Percentiles rank a stretch among this genome's conserved stretches.
phyloP scores from a whole-genome alignment of 1,140 invertebrate genomes.

The Apis laboriosa region DNA sequence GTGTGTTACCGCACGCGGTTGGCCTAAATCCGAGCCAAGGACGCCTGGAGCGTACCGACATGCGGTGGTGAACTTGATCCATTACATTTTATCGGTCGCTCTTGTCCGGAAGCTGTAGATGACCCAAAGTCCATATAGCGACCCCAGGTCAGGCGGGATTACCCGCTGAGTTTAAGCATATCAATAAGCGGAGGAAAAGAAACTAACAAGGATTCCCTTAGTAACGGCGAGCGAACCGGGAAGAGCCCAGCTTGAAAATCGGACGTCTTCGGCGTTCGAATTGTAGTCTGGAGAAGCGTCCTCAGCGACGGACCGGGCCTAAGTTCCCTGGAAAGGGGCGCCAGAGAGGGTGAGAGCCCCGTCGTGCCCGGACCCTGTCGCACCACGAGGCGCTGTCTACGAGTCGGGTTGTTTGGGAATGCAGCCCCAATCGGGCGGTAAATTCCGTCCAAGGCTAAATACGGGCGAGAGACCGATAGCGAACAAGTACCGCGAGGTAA shows the following conservation, averaged over 20 bases:
- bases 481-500: conserved; percentile 20
- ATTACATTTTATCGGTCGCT: too few relatives aligned
- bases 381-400: too few relatives aligned
- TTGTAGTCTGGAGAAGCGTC: neutral
- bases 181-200: conserved; percentile 95
- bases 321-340: conserved; percentile 82
- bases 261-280: neutral
- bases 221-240: conserved; percentile 93
- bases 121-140: too few relatives aligned
- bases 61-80: too few relatives aligned
- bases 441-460: conserved; percentile 7
- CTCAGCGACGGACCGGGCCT: conserved; percentile 75
- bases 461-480: neutral
- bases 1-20: too few relatives aligned
- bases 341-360: neutral
- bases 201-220: conserved; percentile 93
- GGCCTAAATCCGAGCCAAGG: too few relatives aligned
- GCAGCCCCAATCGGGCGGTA: neutral
- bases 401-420: neutral
- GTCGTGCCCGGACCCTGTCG: neutral
- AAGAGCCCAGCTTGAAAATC: conserved; percentile 77
- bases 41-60: too few relatives aligned
- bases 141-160: neutral
- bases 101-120: too few relatives aligned
- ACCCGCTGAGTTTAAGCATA: conserved; percentile 91